Evolutionary conservation across 1,140 invertebrate species (phyloP), one percentile per base, ranked within the genome.

Genomic region (Lepidurus couesii): DNA sequence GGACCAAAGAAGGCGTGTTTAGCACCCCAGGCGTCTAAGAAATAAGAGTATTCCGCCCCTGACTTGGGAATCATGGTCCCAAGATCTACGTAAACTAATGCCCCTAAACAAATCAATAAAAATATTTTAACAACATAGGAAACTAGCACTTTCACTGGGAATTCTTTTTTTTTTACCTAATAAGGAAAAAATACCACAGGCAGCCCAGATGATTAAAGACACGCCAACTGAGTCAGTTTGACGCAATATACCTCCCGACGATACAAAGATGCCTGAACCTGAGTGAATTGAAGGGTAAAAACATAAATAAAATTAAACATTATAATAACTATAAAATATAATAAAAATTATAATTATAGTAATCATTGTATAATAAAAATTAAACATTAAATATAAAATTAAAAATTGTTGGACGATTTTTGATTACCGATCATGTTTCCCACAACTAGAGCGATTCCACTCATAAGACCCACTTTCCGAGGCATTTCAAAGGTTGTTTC

Each of bases 401-500:
- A 1, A 16, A 1, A 65, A 65, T 16, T 21, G 24, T 73, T 73
- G 21, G 53, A 24, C 24, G 24, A 24, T 10, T 11, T 16, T 24
- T 11, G 16, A 11, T 42, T 79, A 82, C 82, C 83, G 74, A 83
- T 83, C 82, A 83, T 83, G 43, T 81, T 82, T 45, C 83, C 83
- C 1, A 83, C 82, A 42, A 83, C 82, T 53, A 83, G 81, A n/a
- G 80, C 81, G 21, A 82, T 80, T 7, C 83, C 82, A 42, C 82
- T 82, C 47, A 82, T 78, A 13, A 84, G 80, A 0, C 84, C 86
- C 10, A 88, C 82, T 42, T 79, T 84, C 83, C 75, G 84, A 88
- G 75, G 82, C 82, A 4, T 84, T 7, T 87, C 86, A 82, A 88
- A 87, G 6, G 92, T 93, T 85, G 92, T 93, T 85, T 7, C n/a